A percentile compares a stretch with the other conserved stretches of the same genome.
Evolutionary conservation across 2,113 vertebrate species (phyloP).

Genomic region (Gobio gobio): DNA sequence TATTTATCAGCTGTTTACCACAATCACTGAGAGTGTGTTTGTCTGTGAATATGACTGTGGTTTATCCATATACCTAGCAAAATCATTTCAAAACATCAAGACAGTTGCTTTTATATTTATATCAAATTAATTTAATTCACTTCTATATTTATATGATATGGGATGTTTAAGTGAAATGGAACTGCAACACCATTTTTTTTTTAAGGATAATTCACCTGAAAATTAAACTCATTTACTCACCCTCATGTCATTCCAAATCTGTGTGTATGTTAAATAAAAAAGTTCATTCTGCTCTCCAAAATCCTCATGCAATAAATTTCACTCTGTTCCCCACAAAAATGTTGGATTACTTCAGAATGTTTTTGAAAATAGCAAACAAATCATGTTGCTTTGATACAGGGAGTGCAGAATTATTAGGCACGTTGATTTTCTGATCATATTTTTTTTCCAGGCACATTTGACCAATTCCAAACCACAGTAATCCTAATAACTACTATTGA

Average conservation of each 20-base stretch:
- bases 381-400: constrained; percentile 1
- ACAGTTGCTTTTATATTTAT: neutral
- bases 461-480: too few relatives aligned
- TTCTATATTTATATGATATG: neutral
- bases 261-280: neutral
- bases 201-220: neutral
- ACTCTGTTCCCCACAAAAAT: neutral
- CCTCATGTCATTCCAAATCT: neutral
- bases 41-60: neutral
- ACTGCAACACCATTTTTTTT: neutral
- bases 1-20: constrained; percentile 54
- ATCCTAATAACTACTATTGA: too few relatives aligned
- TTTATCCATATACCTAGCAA: neutral
- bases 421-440: too few relatives aligned
- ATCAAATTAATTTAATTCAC: neutral
- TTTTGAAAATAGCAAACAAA: neutral
- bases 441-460: too few relatives aligned
- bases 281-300: neutral
- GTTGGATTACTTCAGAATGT: neutral
- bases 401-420: too few relatives aligned
- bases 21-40: constrained; percentile 37
- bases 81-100: neutral
- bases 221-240: neutral
- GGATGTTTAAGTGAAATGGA: neutral
- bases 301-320: neutral